Evolutionary conservation across 92 coral and sea anemone genomes (phyloP).

Genomic region (Virgularia gustaviana): DNA sequence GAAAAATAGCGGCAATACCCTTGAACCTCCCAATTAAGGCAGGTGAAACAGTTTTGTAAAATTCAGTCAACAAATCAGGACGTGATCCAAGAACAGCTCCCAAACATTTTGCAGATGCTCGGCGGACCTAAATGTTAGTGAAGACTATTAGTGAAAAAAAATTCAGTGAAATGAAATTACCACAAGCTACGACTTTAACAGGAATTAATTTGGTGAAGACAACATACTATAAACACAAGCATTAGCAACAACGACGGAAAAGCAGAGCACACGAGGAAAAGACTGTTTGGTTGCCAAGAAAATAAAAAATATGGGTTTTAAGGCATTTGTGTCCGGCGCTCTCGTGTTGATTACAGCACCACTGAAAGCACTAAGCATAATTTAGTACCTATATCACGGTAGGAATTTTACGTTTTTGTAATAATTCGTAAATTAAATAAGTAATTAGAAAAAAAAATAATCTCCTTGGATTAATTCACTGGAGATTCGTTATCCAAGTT

Average conservation of each 20-base stretch:
- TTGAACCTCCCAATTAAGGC: slow-evolving; percentile 92
- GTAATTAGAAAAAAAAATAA: too few relatives aligned
- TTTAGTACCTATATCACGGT: too few relatives aligned
- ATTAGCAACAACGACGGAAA: background rate
- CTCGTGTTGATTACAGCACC: too few relatives aligned
- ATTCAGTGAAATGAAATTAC: background rate
- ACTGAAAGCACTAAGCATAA: too few relatives aligned
- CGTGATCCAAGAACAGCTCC: slow-evolving; percentile 92
- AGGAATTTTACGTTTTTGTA: too few relatives aligned
- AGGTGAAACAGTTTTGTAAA: slow-evolving; percentile 91
- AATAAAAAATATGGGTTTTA: background rate
- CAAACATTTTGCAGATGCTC: slow-evolving; percentile 98
- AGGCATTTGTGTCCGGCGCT: too few relatives aligned
- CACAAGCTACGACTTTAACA: background rate
- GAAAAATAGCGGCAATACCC: slow-evolving; percentile 45
- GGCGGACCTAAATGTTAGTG: too few relatives aligned
- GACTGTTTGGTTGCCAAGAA: background rate
- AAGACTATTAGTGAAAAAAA: background rate
- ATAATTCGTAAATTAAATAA: too few relatives aligned
- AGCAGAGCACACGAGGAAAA: background rate
- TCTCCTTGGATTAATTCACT: too few relatives aligned
- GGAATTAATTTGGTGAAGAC: too few relatives aligned
- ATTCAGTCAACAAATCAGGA: slow-evolving; percentile 83
- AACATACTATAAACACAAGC: background rate
- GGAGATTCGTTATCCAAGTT: too few relatives aligned